Evolutionary conservation across 2,113 vertebrate genomes (phyloP).

Genomic region (Toxotes jaculatrix): DNA sequence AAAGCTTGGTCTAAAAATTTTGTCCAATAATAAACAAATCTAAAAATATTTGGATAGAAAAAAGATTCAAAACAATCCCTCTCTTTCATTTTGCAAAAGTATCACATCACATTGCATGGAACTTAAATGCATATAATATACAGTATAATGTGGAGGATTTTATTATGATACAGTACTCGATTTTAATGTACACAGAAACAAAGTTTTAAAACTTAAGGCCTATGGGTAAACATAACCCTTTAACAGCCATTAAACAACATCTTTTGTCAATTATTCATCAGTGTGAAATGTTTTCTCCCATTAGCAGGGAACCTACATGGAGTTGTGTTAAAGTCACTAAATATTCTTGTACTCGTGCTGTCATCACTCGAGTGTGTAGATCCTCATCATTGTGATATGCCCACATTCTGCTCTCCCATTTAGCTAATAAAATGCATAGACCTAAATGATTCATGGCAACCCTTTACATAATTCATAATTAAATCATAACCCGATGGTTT

Average conservation of each 20-base stretch:
- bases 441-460: constrained; percentile 89
- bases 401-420: constrained; percentile 80
- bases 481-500: constrained; percentile 89
- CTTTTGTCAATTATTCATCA: constrained; percentile 70
- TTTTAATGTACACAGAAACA: constrained; percentile 31
- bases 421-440: constrained; percentile 83
- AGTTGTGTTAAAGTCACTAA: constrained; percentile 68
- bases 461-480: constrained; percentile 93
- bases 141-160: constrained; percentile 9
- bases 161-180: constrained; percentile 3
- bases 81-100: neutral
- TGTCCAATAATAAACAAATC: too few species aligned
- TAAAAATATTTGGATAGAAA: too few species aligned
- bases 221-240: constrained; percentile 54
- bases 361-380: constrained; percentile 71
- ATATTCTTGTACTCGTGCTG: constrained; percentile 64
- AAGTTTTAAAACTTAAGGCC: constrained; percentile 40
- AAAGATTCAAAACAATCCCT: neutral
- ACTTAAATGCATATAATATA: neutral
- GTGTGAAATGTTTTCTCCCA: constrained; percentile 68
- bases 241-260: constrained; percentile 66
- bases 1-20: neutral
- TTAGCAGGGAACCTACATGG: constrained; percentile 55
- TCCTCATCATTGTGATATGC: constrained; percentile 72
- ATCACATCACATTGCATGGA: neutral